Conservation (phyloP, 2,113 vertebrate genomes). For the Rana temporaria region DNA sequence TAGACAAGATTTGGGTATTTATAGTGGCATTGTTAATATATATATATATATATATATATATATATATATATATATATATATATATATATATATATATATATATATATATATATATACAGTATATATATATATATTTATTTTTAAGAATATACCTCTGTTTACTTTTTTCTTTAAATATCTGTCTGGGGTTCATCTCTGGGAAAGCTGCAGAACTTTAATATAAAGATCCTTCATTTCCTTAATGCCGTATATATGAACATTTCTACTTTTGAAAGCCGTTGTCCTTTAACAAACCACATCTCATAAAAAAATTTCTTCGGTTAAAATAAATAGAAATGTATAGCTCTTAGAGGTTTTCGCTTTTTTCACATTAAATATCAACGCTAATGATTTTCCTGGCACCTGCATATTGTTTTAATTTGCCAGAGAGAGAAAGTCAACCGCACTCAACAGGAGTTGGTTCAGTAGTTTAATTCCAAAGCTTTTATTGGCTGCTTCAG, state of each 20-base stretch:
- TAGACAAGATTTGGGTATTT: too few species aligned
- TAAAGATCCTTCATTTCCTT: too few species aligned
- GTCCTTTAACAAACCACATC: conserved; percentile 9
- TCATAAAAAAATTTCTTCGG: conserved; percentile 3
- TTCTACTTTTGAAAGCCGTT: background rate
- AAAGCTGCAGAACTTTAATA: too few species aligned
- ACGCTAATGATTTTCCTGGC: conserved; percentile 37
- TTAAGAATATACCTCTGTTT: too few species aligned
- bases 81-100: too few species aligned
- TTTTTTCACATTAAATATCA: conserved; percentile 33
- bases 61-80: too few species aligned
- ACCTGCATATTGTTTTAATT: conserved; percentile 53
- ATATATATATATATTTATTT: too few species aligned
- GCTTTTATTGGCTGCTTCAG: conserved; percentile 51
- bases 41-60: too few species aligned
- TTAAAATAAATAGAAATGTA: conserved; percentile 27
- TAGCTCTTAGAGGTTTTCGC: conserved; percentile 15
- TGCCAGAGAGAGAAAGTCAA: conserved; percentile 36
- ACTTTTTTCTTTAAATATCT: too few species aligned
- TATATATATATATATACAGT: too few species aligned
- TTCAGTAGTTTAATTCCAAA: conserved; percentile 41
- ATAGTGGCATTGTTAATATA: too few species aligned
- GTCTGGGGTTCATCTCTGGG: too few species aligned
- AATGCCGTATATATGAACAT: conserved; percentile 9
- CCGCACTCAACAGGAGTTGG: conserved; percentile 43